Evolutionary conservation across 2,888 invertebrate species (phyloP), one percentile per base, ranked within the genome.

Genomic region (Cancer borealis): DNA sequence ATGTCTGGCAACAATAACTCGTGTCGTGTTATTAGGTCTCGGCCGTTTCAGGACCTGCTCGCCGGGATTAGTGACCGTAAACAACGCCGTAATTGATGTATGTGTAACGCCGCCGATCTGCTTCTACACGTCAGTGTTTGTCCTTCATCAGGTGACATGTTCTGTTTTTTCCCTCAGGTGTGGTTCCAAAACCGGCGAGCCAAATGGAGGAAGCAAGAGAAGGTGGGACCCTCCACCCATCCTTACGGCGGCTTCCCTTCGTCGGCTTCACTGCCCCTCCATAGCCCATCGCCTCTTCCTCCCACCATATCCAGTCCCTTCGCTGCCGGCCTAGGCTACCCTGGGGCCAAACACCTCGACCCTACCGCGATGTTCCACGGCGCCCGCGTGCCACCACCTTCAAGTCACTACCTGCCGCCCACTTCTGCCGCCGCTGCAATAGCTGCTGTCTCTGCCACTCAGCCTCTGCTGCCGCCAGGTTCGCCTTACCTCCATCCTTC

Each of bases 141-240:
- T 46, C n/a, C 4, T 73, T 54, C 54, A 21, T 8, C 49, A 45
- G 49, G 79, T 94, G 30, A 39, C 46, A 2, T 60, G 49, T 92
- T 84, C 73, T 60, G 91, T 49, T 30, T 12, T 47, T 49, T 12
- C 21, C 26, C 49, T 46, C 92, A 96, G 96, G 96, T 96, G 73
- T 96, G 96, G 96, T 96, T 96, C 93, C 96, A 96, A 92, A 96
- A 96, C 92, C 95, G 96, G 3, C 93, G 96, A 21, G 96, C 96
- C 54, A 96, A 96, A 92, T 96, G 96, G 96, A 79, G 96, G 49
- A 96, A 96, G 91, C 96, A 96, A 92, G 96, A 96, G 93, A 96
- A 96, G 92, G 96, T 96, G 12, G 96, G 96, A 0, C 96, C 96
- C 0, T 94, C 93, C 14, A 94, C 93, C 4, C 96, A 96, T 88